These are phyloP conservation scores for Pachydiplax longipennis DNA, from an alignment of 2,888 invertebrate genomes.

Conservation along the genomic window DNA sequence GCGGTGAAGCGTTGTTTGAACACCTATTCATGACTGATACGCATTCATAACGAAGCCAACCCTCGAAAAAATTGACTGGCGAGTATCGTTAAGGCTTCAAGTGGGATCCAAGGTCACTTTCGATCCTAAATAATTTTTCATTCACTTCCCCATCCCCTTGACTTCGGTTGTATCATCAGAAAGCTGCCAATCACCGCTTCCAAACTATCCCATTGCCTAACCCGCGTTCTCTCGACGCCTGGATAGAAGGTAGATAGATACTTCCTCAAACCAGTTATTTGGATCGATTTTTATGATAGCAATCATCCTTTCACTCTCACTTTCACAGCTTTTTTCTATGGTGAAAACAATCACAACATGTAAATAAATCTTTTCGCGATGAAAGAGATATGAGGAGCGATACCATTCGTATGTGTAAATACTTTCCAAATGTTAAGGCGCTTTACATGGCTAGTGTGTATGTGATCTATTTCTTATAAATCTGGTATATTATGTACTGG, in stretches of 20 bases:
- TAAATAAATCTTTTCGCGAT: no score
- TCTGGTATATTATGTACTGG: no score
- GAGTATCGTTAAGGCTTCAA: neutral
- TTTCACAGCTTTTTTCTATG: no score
- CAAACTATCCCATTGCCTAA: neutral
- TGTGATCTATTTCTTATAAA: no score
- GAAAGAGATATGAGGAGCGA: no score
- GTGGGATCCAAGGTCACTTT: neutral
- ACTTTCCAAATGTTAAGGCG: no score
- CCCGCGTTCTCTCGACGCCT: neutral
- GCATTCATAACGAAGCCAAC: neutral
- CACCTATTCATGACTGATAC: neutral
- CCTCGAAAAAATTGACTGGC: neutral
- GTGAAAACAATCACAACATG: no score
- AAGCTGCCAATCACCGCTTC: neutral
- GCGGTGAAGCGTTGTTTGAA: neutral
- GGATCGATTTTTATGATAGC: no score
- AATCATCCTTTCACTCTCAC: no score
- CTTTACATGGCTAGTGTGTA: no score
- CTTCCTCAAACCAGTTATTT: neutral
- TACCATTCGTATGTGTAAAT: no score
- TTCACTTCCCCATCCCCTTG: neutral
- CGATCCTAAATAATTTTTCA: neutral
- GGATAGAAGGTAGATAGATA: neutral
- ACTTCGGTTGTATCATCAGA: neutral